A percentile compares a stretch with the other conserved stretches of the same genome.
Conservation (phyloP, 2,888 invertebrate species). For the Drosophila neutralis region DNA sequence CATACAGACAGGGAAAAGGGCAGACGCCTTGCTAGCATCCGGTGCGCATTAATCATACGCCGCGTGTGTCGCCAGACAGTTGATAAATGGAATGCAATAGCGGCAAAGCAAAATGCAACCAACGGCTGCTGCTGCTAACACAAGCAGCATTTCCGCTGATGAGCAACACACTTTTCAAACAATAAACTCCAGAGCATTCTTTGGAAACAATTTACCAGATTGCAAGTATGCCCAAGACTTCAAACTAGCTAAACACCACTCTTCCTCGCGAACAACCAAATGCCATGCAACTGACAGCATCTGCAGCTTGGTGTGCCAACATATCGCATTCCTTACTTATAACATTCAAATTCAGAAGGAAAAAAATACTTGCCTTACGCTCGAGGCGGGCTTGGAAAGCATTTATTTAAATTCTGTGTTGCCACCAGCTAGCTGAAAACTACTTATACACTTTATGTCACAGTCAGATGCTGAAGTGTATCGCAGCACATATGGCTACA, state of each 20-base stretch:
- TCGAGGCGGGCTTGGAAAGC: neutral
- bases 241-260: neutral
- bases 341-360: neutral
- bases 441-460: neutral
- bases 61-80: slow-evolving; percentile 56
- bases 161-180: slow-evolving; percentile 32
- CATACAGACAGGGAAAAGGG: slow-evolving; percentile 1
- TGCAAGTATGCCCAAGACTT: slow-evolving; percentile 23
- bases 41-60: slow-evolving; percentile 66
- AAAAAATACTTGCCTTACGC: neutral
- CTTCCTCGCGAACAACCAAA: neutral
- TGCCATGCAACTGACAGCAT: neutral
- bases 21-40: slow-evolving; percentile 14
- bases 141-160: slow-evolving; percentile 23
- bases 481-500: neutral
- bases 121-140: slow-evolving; percentile 9
- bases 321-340: neutral
- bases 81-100: slow-evolving; percentile 65
- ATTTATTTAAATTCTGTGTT: neutral
- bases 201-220: slow-evolving; percentile 61
- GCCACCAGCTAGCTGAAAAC: neutral
- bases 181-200: slow-evolving; percentile 44
- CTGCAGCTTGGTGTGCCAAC: neutral
- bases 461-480: neutral
- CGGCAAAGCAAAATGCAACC: slow-evolving; percentile 28